These are phyloP conservation scores for Gastrophysa polygoni DNA, from an alignment of 2,888 invertebrate species.

Conservation along the genomic window DNA sequence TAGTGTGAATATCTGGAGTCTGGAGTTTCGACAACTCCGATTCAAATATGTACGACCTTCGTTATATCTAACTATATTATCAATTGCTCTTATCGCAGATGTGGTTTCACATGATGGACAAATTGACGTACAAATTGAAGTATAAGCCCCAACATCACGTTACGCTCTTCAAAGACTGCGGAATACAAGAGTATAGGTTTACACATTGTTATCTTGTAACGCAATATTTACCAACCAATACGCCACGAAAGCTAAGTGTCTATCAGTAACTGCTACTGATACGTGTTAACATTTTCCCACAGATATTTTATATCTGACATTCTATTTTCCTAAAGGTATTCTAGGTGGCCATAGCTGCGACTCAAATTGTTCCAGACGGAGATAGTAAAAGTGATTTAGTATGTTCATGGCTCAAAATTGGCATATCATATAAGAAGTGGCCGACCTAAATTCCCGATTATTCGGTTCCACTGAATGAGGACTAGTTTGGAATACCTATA, in stretches of 20 bases:
- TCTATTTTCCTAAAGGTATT: not conserved
- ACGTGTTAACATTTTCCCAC: slow-evolving; percentile 46
- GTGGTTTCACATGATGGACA: slow-evolving; percentile 11
- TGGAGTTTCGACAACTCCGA: slow-evolving; percentile 49
- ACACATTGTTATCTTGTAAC: slow-evolving; percentile 56
- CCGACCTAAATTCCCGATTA: too few species aligned
- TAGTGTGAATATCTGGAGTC: too few species aligned
- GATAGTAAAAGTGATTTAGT: too few species aligned
- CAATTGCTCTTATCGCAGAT: not conserved
- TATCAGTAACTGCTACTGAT: slow-evolving; percentile 57
- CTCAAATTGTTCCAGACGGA: too few species aligned
- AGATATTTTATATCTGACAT: slow-evolving; percentile 31
- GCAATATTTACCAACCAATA: slow-evolving; percentile 54
- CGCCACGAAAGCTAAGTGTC: slow-evolving; percentile 54
- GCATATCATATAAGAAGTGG: too few species aligned
- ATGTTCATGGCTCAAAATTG: too few species aligned
- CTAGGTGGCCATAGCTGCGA: too few species aligned
- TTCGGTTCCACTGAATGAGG: too few species aligned
- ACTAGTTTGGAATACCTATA: too few species aligned
- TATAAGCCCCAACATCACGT: slow-evolving; percentile 20
- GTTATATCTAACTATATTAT: too few species aligned
- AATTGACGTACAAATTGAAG: slow-evolving; percentile 30
- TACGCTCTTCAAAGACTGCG: slow-evolving; percentile 15
- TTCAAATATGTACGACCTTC: slow-evolving; percentile 45
- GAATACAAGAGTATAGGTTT: slow-evolving; percentile 40